Percentiles rank a stretch among this genome's conserved stretches.
These are phyloP conservation scores for Nothobranchius kuhntae DNA, from an alignment of 2,113 vertebrate species.

Conservation along the genomic window DNA sequence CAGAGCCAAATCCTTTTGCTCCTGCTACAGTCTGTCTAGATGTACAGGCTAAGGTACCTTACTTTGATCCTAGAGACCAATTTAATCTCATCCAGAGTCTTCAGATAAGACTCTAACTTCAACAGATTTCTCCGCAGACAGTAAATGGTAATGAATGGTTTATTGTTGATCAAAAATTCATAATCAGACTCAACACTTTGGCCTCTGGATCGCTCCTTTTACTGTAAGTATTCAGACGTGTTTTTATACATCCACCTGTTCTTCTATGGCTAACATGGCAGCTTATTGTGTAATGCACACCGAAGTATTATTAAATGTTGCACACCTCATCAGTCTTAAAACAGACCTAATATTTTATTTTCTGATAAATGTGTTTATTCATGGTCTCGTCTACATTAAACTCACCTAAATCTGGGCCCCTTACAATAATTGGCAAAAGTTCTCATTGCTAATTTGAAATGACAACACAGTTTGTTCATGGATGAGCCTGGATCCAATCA, in stretches of 20 bases:
- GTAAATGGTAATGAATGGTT: conserved; percentile 26
- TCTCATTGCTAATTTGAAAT: conserved; percentile 1
- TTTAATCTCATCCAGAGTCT: no score
- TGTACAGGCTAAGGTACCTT: no score
- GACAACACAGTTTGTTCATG: not conserved
- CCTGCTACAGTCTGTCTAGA: no score
- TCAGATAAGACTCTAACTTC: not conserved
- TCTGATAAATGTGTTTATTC: not conserved
- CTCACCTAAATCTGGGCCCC: not conserved
- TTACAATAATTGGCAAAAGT: not conserved
- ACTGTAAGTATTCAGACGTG: no score
- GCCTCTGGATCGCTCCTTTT: no score
- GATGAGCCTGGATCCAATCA: not conserved
- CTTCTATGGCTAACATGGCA: not conserved
- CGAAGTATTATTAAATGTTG: not conserved
- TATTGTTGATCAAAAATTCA: conserved; percentile 2
- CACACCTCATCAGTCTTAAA: not conserved
- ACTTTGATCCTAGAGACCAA: no score
- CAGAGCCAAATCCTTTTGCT: no score
- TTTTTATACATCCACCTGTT: no score
- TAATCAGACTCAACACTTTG: no score
- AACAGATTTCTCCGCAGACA: no score
- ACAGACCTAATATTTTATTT: not conserved
- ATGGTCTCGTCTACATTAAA: not conserved
- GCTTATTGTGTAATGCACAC: not conserved